A percentile compares a stretch with the other conserved stretches of the same genome.
These are phyloP conservation scores for Aspidoscelis tigris DNA, from an alignment of 2,113 vertebrate genomes.

Conservation along the genomic window DNA sequence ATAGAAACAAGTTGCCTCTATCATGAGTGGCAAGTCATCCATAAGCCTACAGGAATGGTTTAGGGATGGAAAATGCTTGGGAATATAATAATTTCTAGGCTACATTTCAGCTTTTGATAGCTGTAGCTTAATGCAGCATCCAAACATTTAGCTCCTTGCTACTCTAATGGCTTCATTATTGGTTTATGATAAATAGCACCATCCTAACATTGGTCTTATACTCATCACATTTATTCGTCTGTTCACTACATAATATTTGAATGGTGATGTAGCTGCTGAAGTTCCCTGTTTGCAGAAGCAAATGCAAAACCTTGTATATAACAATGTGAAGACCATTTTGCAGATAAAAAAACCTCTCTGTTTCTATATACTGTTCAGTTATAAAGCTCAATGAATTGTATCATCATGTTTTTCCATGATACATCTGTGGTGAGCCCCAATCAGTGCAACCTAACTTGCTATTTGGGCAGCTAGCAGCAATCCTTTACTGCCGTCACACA, in stretches of 20 bases:
- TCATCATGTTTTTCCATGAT: background rate
- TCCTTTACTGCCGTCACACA: too few species aligned
- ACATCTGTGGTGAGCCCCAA: too few species aligned
- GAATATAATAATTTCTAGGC: background rate
- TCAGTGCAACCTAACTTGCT: too few species aligned
- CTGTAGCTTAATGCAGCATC: background rate
- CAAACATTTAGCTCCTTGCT: constrained; percentile 23
- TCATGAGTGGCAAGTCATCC: background rate
- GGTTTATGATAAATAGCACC: constrained; percentile 21
- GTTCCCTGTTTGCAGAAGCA: constrained; percentile 5
- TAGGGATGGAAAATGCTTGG: background rate
- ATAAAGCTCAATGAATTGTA: background rate
- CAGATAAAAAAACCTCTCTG: background rate
- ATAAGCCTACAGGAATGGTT: background rate
- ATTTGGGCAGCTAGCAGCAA: too few species aligned
- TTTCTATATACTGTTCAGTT: background rate
- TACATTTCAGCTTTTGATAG: background rate
- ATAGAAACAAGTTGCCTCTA: background rate
- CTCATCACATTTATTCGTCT: background rate
- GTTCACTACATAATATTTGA: background rate
- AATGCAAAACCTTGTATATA: constrained; percentile 1
- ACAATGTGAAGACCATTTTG: background rate
- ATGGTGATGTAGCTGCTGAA: background rate
- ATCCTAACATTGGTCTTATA: background rate
- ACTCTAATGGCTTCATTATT: constrained; percentile 12